Conservation (phyloP, 2,888 invertebrate genomes). For the Quadroppia sp. region DNA sequence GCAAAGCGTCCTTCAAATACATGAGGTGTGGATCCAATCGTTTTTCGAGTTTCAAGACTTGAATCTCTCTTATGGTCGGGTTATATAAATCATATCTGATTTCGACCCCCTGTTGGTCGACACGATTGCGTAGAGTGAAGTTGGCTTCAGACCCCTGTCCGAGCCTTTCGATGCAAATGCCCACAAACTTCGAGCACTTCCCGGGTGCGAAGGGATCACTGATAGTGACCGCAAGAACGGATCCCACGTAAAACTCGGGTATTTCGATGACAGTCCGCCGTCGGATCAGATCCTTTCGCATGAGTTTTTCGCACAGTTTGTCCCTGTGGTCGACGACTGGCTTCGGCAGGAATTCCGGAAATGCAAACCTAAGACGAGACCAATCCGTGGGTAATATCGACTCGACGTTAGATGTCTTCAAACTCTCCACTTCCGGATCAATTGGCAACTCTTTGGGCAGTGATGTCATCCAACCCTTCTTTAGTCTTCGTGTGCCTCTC, state of each 20-base stretch:
- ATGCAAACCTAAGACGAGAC: slow-evolving; percentile 54
- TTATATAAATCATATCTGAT: slow-evolving; percentile 84
- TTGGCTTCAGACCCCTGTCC: slow-evolving; percentile 76
- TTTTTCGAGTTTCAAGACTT: slow-evolving; percentile 86
- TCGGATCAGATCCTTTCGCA: slow-evolving; percentile 85
- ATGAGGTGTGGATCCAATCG: slow-evolving; percentile 80
- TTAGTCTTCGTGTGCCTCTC: neutral
- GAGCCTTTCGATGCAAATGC: slow-evolving; percentile 84
- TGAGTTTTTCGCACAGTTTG: slow-evolving; percentile 66
- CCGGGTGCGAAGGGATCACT: slow-evolving; percentile 79
- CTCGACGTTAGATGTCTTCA: neutral
- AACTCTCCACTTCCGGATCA: neutral
- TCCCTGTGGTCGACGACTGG: slow-evolving; percentile 74
- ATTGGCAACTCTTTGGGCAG: neutral
- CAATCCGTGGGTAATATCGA: slow-evolving; percentile 29
- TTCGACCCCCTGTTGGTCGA: slow-evolving; percentile 77
- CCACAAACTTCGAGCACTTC: slow-evolving; percentile 79
- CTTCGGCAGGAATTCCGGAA: slow-evolving; percentile 89
- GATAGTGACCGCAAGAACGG: slow-evolving; percentile 78
- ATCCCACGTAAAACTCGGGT: slow-evolving; percentile 97
- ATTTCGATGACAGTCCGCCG: slow-evolving; percentile 75
- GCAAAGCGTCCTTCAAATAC: slow-evolving; percentile 76
- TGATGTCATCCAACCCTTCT: neutral
- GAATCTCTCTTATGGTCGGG: slow-evolving; percentile 81
- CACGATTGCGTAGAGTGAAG: slow-evolving; percentile 84